A percentile compares a stretch with the other conserved stretches of the same genome.
Evolutionary conservation across 1,140 invertebrate species (phyloP).

Genomic region (Tenebrio molitor): DNA sequence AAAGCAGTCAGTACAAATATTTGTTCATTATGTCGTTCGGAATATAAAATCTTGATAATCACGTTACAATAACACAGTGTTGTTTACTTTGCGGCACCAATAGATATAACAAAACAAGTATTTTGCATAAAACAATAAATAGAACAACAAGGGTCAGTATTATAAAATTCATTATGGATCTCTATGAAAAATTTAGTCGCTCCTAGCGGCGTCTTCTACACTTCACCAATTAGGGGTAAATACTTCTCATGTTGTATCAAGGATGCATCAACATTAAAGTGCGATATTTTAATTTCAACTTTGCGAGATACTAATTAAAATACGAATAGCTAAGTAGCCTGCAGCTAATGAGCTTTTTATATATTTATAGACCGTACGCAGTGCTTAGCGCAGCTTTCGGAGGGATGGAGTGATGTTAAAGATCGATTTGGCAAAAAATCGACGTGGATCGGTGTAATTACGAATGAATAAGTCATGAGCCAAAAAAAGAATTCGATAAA

Average conservation of each 20-base stretch:
- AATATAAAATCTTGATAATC: too few relatives aligned
- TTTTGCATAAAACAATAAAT: too few relatives aligned
- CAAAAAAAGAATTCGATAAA: constrained; percentile 1
- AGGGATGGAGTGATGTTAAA: too few relatives aligned
- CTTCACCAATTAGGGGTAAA: constrained; percentile 2
- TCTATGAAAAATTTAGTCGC: constrained; percentile 1
- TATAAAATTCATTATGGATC: too few relatives aligned
- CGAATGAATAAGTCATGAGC: constrained; percentile 3
- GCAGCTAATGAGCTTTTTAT: constrained; percentile 26
- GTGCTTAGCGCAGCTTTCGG: too few relatives aligned
- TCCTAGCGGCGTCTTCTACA: neutral
- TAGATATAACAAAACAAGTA: too few relatives aligned
- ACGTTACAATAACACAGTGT: too few relatives aligned
- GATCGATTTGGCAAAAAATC: neutral
- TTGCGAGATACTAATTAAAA: constrained; percentile 28
- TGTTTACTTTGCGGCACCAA: too few relatives aligned
- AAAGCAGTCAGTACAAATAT: too few relatives aligned
- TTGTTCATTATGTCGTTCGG: too few relatives aligned
- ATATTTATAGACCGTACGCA: constrained; percentile 23
- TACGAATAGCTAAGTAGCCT: constrained; percentile 26
- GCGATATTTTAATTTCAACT: constrained; percentile 23
- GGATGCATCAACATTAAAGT: constrained; percentile 30
- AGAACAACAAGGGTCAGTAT: too few relatives aligned
- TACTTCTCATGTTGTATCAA: constrained; percentile 6
- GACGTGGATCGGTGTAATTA: neutral